Evolutionary conservation across 2,888 invertebrate genomes (phyloP).

Genomic region (Fragum whitleyi): DNA sequence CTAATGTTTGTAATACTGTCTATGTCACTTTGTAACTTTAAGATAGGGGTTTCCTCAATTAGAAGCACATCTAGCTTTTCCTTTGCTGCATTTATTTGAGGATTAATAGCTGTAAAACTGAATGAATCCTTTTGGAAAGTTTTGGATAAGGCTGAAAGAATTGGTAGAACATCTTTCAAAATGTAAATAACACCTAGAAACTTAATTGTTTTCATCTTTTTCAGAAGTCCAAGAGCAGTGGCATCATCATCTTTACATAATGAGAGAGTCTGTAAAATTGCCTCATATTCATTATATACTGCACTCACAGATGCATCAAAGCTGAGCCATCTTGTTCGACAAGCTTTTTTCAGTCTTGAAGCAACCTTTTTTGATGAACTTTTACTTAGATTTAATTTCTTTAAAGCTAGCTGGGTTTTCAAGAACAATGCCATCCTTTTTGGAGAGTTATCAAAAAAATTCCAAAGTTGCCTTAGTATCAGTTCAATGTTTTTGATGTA

Average conservation of each 20-base stretch:
- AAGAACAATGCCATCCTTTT: conserved; percentile 56
- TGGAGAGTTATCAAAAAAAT: conserved; percentile 63
- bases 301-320: conserved; percentile 56
- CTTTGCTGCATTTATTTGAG: conserved; percentile 20
- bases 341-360: conserved; percentile 36
- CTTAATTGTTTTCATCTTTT: conserved; percentile 29
- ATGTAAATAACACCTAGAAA: conserved; percentile 37
- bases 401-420: conserved; percentile 50
- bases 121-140: conserved; percentile 43
- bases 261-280: conserved; percentile 43
- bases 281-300: conserved; percentile 38
- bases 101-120: conserved; percentile 32
- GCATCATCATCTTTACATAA: conserved; percentile 31
- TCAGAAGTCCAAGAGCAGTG: conserved; percentile 38
- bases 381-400: conserved; percentile 20
- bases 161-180: conserved; percentile 47
- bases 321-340: conserved; percentile 61
- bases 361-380: conserved; percentile 33
- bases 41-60: conserved; percentile 28
- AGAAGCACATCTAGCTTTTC: conserved; percentile 17
- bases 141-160: conserved; percentile 40
- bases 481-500: conserved; percentile 57
- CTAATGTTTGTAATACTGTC: conserved; percentile 45
- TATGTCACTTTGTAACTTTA: conserved; percentile 32
- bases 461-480: conserved; percentile 51